These are phyloP conservation scores for Scaptomyza caliginosa DNA, from an alignment of 2,888 invertebrate genomes.

Conservation along the genomic window DNA sequence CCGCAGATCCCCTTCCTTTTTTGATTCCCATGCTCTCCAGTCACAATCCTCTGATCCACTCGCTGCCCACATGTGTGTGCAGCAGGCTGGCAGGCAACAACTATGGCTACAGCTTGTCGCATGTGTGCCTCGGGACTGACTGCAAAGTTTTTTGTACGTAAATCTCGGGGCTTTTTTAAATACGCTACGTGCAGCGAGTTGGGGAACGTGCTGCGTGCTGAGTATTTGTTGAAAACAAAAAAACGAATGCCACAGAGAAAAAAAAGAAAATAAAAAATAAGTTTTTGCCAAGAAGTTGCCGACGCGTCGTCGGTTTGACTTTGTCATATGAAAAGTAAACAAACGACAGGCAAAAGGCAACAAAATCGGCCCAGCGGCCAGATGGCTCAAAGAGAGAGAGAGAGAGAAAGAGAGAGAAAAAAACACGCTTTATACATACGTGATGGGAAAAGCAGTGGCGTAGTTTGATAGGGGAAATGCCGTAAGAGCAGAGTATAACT, in stretches of 20 bases:
- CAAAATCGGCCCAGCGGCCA: slow-evolving; percentile 50
- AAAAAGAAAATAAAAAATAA: slow-evolving; percentile 49
- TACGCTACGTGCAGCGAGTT: slow-evolving; percentile 66
- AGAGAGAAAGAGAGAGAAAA: background rate
- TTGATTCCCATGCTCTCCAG: background rate
- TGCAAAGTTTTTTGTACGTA: slow-evolving; percentile 65
- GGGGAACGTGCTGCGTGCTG: slow-evolving; percentile 67
- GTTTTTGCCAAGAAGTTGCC: slow-evolving; percentile 68
- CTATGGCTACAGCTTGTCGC: slow-evolving; percentile 40
- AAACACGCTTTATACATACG: background rate
- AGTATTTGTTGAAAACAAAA: slow-evolving; percentile 62
- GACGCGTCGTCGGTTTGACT: slow-evolving; percentile 68
- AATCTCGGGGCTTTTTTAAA: slow-evolving; percentile 72
- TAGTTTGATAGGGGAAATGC: background rate
- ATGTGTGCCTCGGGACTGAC: slow-evolving; percentile 47
- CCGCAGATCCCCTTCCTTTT: slow-evolving; percentile 31
- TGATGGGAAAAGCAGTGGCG: slow-evolving; percentile 30
- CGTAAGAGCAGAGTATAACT: too few species aligned
- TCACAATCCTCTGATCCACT: slow-evolving; percentile 33
- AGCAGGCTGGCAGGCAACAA: background rate
- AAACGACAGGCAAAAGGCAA: slow-evolving; percentile 72
- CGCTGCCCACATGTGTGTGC: slow-evolving; percentile 38
- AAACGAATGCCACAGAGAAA: slow-evolving; percentile 13
- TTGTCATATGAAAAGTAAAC: slow-evolving; percentile 76
- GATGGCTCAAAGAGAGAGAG: slow-evolving; percentile 1